Evolutionary conservation across 2,113 vertebrate genomes (phyloP), one percentile per base, ranked within the genome.

Genomic region (Paralichthys olivaceus): DNA sequence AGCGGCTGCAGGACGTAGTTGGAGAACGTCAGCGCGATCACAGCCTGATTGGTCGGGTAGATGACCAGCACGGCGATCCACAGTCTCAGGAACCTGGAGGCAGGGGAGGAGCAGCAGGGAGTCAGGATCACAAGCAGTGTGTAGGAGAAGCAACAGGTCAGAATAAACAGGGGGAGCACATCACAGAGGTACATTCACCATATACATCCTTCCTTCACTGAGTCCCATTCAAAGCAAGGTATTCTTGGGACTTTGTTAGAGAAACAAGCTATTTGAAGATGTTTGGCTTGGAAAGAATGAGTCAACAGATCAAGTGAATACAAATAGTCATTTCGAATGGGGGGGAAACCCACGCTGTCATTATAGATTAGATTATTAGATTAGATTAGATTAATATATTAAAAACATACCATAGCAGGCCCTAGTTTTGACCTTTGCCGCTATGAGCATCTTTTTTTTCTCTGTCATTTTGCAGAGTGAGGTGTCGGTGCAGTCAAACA

Each of bases 21-120:
- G 84, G 97, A 96, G 89, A 98, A 98, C 7, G 97, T 98, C 77
- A 98, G 94, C 0, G 97, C 96, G 19, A 98, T 97, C 73, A 98
- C 97, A 0, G 97, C 97, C 88, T 98, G 97, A 88, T 97, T 98
- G 79, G 97, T 98, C 1, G 97, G 97, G 81, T 98, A 98, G 90
- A 98, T 97, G 61, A 98, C 97, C 84, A 98, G 89, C 85, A 98
- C 95, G 0, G 97, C 97, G 11, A 98, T 97, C 97, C 97, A 98
- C 19, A 98, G 90, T 25, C 97, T 93, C 81, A 98, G 90, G 91
- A 98, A 98, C 72, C 96, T 96, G 81, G 13, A 66, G 8, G 67
- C 55, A 11, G 32, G 62, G 23, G 61, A 60, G 69, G 19, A 37
- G 58, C 80, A 37, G 74, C 14, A 12, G 67, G 72, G 65, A 22